Base-by-base conservation (phyloP, 2,888 invertebrate genomes). In the Habroteleia sp. region DNA sequence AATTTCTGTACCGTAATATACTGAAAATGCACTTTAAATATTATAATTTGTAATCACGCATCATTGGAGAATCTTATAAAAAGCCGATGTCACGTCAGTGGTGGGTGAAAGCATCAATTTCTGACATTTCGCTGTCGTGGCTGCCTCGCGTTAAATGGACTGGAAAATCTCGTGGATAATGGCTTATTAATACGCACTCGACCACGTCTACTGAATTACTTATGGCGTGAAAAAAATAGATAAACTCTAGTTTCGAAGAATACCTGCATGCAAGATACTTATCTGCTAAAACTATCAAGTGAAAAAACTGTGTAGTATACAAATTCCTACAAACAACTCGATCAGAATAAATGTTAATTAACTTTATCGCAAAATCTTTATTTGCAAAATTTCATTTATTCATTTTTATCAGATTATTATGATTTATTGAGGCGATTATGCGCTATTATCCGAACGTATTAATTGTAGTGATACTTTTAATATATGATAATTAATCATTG, bases 141-240 rank as follows among this genome's bases (percentile, higher is more conserved):
- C 65, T 69, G 65, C 48, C 56, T 62, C 17, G 52, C 50, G 56
- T 42, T 72, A 66, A 76, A 78, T 79, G 76, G 77, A 74, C 66
- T 73, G 72, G 77, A 77, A 79, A 77, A 79, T 77, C 60, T 73
- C 41, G 52, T 25, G 68, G 76, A 77, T 79, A 76, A 79, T 79
- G 63, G 74, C 76, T 79, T 79, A 79, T 79, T 79, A 79, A 79
- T 77, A 77, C 71, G 44, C 54, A 73, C 72, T 63, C 60, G 41
- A 74, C 66, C 74, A 50, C 48, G 35, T 46, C 65, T 68, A 66
- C 74, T 69, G 62, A 68, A 77, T 77, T 74, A 58, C 74, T 76
- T 77, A 76, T 71, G 65, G 68, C 44, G 46, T 33, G 29, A 48
- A 37, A 66, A 72, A 31, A 50, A 29, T 4, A 48, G 52, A 48